A percentile compares a stretch with the other conserved stretches of the same genome.
Conservation (phyloP, 1,140 invertebrate genomes). For the Nasonia longicornis region DNA sequence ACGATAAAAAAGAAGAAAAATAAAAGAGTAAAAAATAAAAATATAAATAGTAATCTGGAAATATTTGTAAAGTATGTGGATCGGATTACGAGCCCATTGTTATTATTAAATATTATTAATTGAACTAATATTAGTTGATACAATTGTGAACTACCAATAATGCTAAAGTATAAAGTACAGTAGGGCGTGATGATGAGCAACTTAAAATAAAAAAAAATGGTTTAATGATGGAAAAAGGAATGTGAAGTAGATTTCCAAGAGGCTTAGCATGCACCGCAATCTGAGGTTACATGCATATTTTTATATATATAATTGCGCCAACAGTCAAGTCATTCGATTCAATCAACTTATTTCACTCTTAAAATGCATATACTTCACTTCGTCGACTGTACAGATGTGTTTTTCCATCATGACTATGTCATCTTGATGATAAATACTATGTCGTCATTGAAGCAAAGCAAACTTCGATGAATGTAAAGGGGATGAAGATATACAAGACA, state of each 20-base stretch:
- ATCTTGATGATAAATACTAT: slow-evolving; percentile 12
- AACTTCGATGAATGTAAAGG: slow-evolving; percentile 31
- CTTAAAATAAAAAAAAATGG: slow-evolving; percentile 43
- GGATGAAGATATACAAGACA: slow-evolving; percentile 30
- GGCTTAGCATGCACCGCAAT: slow-evolving; percentile 53
- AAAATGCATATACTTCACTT: slow-evolving; percentile 19
- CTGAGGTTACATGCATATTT: slow-evolving; percentile 55
- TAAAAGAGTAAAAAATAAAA: slow-evolving; percentile 39
- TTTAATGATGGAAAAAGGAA: slow-evolving; percentile 42
- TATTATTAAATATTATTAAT: slow-evolving; percentile 57
- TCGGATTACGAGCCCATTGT: slow-evolving; percentile 54
- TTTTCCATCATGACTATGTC: slow-evolving; percentile 22
- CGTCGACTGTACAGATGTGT: slow-evolving; percentile 31
- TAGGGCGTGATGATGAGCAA: slow-evolving; percentile 47
- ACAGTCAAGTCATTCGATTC: slow-evolving; percentile 42
- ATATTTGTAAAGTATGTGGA: slow-evolving; percentile 49
- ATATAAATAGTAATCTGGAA: slow-evolving; percentile 47
- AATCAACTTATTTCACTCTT: slow-evolving; percentile 40
- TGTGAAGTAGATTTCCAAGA: slow-evolving; percentile 52
- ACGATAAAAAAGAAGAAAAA: slow-evolving; percentile 39
- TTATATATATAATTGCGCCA: slow-evolving; percentile 52
- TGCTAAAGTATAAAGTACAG: slow-evolving; percentile 43
- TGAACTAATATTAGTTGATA: slow-evolving; percentile 56
- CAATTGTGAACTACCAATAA: slow-evolving; percentile 52
- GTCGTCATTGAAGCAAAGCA: slow-evolving; percentile 26